phyloP scores from a whole-genome alignment of 2,113 vertebrate species.

The Lonchura striata region DNA sequence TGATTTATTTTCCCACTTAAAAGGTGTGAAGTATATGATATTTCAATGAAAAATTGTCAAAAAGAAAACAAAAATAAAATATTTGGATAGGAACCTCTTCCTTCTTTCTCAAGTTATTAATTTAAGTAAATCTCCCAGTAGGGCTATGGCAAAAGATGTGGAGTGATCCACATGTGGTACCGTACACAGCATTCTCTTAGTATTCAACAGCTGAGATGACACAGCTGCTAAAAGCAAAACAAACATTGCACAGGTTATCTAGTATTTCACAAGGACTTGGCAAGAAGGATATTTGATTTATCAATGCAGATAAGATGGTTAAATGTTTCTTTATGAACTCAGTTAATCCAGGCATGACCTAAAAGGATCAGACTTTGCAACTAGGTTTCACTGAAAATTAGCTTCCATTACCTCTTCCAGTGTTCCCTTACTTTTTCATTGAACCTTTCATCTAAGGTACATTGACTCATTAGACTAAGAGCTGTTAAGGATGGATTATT shows the following conservation, averaged over 20 bases:
- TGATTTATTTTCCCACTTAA: neutral
- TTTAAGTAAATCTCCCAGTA: neutral
- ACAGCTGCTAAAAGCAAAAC: neutral
- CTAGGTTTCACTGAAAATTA: neutral
- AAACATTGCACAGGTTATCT: neutral
- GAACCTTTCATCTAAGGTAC: neutral
- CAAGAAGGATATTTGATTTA: neutral
- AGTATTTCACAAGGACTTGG: neutral
- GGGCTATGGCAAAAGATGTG: neutral
- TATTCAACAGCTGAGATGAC: neutral
- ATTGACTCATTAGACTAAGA: neutral
- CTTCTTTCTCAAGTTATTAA: neutral
- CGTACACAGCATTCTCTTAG: neutral
- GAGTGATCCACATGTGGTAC: neutral
- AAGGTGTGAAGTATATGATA: neutral
- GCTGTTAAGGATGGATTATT: neutral
- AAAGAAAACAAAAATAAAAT: neutral
- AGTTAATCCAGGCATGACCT: neutral
- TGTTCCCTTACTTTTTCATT: neutral
- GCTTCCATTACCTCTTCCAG: neutral
- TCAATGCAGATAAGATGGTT: neutral
- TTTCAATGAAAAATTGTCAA: neutral
- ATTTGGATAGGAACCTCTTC: neutral
- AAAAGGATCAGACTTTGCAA: neutral
- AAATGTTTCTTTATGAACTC: slow-evolving; percentile 26